Percentiles rank a stretch among this genome's conserved stretches.
phyloP scores from a whole-genome alignment of 2,113 vertebrate species.

The Eupsittula cactorum region DNA sequence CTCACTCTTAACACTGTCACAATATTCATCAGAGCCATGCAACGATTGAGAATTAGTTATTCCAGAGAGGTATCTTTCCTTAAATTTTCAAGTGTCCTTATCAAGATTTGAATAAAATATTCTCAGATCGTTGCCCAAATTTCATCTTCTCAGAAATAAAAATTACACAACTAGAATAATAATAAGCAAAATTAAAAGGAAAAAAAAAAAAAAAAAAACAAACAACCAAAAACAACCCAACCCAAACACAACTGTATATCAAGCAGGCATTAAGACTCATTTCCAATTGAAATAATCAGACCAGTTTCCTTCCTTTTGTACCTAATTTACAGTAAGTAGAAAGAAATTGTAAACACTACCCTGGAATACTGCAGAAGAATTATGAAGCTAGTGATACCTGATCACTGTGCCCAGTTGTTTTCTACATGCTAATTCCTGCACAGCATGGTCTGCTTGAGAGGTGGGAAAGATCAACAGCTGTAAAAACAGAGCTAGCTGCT shows the following conservation, averaged over 20 bases:
- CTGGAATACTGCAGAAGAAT: constrained; percentile 12
- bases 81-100: constrained; percentile 7
- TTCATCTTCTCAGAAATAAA: not conserved
- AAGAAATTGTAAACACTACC: not conserved
- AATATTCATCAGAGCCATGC: not conserved
- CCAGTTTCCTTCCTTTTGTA: not conserved
- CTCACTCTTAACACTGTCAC: not conserved
- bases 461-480: constrained; percentile 62
- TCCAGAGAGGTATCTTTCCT: not conserved
- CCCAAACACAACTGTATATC: not conserved
- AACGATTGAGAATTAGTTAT: not conserved
- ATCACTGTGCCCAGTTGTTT: constrained; percentile 32
- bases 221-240: not conserved
- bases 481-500: constrained; percentile 44
- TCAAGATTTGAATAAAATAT: not conserved
- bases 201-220: not conserved
- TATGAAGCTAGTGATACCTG: not conserved
- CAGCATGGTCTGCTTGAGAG: not conserved
- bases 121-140: not conserved
- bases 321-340: not conserved
- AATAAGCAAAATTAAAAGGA: not conserved
- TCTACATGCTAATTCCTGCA: not conserved
- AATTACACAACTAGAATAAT: not conserved
- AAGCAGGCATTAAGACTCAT: not conserved
- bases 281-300: not conserved